A percentile compares a stretch with the other conserved stretches of the same genome.
Conservation (phyloP, 2,113 vertebrate species). For the Columbina picui region DNA sequence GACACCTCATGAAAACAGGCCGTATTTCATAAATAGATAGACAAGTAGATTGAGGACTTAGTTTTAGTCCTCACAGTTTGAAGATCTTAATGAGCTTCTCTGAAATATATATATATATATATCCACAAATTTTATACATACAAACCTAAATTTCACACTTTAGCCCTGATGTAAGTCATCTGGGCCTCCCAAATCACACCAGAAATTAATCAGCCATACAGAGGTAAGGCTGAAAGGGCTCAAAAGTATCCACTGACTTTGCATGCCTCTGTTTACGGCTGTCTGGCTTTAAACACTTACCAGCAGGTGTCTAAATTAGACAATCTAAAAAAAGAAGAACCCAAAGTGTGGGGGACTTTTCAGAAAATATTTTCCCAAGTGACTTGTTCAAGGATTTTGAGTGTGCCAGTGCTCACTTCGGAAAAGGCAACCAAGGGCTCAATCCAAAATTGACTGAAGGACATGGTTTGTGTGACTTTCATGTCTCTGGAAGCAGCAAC, state of each 20-base stretch:
- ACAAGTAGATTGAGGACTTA: background rate
- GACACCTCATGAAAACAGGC: background rate
- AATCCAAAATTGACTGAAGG: background rate
- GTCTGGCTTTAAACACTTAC: conserved; percentile 66
- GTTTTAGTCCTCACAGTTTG: background rate
- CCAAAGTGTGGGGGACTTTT: conserved; percentile 55
- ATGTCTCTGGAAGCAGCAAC: background rate
- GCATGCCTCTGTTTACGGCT: conserved; percentile 64
- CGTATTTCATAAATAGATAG: background rate
- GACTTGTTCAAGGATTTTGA: conserved; percentile 13
- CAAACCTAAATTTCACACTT: background rate
- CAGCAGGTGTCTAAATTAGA: conserved; percentile 65
- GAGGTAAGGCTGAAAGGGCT: conserved; percentile 5
- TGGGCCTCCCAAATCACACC: conserved; percentile 15
- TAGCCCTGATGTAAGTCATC: background rate
- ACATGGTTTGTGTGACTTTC: fast-evolving
- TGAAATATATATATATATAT: no score
- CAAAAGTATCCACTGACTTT: conserved; percentile 57
- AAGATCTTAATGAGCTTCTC: background rate
- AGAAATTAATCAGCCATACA: conserved; percentile 55
- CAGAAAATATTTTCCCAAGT: conserved; percentile 36
- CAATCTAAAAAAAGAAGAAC: conserved; percentile 47
- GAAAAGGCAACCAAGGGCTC: background rate
- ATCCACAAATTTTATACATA: background rate
- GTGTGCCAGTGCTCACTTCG: background rate